Evolutionary conservation across 37 sponge, comb jelly and placozoan species (phyloP).

Genomic region (Beroe forskalii): DNA sequence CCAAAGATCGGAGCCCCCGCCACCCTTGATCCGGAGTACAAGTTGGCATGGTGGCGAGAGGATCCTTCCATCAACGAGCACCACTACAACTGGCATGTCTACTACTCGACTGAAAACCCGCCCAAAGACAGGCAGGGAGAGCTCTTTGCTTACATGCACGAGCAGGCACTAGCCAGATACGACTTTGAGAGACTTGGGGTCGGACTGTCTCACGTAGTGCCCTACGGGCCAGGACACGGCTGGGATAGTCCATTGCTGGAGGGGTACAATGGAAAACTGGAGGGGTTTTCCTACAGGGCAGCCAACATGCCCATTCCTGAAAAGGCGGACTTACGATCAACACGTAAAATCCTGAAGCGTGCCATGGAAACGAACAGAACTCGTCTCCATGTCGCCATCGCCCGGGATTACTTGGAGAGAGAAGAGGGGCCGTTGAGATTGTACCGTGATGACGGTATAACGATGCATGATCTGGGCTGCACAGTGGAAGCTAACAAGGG

Average conservation of each 20-base stretch:
- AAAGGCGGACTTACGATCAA: neutral
- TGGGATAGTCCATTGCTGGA: neutral
- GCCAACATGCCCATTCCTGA: neutral
- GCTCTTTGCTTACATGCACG: too few relatives aligned
- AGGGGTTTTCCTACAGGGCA: neutral
- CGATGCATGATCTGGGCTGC: conserved; percentile 8
- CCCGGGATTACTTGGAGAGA: neutral
- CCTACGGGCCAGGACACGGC: neutral
- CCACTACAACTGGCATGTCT: conserved; percentile 56
- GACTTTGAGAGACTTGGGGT: neutral
- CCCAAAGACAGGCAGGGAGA: too few relatives aligned
- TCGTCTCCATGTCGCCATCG: neutral
- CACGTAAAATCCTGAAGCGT: neutral
- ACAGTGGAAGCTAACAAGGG: conserved; percentile 13
- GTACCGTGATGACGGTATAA: neutral
- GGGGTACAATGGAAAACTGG: neutral
- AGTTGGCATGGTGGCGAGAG: conserved; percentile 1
- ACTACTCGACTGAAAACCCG: neutral
- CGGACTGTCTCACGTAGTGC: neutral
- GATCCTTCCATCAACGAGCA: neutral
- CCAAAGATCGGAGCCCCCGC: too few relatives aligned
- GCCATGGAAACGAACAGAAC: neutral
- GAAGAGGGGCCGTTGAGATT: neutral
- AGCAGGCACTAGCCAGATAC: conserved; percentile 45
- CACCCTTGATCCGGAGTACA: neutral